Evolutionary conservation across 1,140 invertebrate genomes (phyloP).

Genomic region (Hylaeus anthracinus): DNA sequence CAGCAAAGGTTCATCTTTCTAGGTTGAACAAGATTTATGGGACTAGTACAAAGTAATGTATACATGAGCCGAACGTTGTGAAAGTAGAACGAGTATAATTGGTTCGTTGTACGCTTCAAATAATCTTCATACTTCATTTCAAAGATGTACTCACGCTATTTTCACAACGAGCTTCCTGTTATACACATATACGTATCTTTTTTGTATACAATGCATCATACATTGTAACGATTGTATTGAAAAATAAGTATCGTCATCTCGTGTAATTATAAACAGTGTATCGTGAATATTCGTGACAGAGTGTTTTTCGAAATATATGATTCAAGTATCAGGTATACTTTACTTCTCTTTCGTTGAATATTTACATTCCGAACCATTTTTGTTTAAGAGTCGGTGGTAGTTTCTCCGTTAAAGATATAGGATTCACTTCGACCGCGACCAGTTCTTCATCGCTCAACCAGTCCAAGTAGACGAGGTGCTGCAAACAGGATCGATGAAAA

Average conservation of each 20-base stretch:
- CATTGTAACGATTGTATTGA: slow-evolving; percentile 20
- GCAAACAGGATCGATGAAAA: slow-evolving; percentile 62
- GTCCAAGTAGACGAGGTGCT: slow-evolving; percentile 85
- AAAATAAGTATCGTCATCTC: slow-evolving; percentile 10
- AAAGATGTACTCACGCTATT: too few species aligned
- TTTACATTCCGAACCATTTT: slow-evolving; percentile 83
- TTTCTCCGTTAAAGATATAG: slow-evolving; percentile 82
- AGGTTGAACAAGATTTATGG: slow-evolving; percentile 43
- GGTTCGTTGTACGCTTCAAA: too few species aligned
- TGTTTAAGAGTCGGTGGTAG: slow-evolving; percentile 84
- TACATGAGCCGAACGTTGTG: too few species aligned
- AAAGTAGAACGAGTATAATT: too few species aligned
- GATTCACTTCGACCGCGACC: slow-evolving; percentile 86
- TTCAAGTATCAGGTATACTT: background rate
- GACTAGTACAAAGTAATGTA: background rate
- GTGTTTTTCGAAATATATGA: background rate
- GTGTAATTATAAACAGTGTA: slow-evolving; percentile 8
- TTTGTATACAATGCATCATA: slow-evolving; percentile 1
- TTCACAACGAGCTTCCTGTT: too few species aligned
- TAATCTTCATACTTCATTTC: too few species aligned
- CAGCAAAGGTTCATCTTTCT: slow-evolving; percentile 71
- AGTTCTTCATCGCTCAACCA: slow-evolving; percentile 83
- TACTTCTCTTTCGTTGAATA: background rate
- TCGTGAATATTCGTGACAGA: background rate
- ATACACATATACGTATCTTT: background rate